phyloP scores from a whole-genome alignment of 1,140 invertebrate species.

The Stenopsyche tienmushanensis region DNA sequence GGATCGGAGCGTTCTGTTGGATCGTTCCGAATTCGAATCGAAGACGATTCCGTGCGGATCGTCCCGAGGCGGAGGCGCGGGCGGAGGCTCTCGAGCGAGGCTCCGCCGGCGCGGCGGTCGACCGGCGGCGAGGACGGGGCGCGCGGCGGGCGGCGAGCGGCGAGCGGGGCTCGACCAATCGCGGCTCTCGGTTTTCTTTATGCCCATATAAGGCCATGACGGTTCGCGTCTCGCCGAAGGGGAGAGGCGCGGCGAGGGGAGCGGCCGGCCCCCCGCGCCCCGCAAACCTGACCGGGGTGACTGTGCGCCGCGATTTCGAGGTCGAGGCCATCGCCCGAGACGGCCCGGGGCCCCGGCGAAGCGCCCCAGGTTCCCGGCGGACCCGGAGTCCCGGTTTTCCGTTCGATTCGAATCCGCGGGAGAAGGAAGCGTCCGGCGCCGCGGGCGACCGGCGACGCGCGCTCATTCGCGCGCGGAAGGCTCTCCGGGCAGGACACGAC shows the following conservation, averaged over 20 bases:
- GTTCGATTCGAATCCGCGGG: not conserved
- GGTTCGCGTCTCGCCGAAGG: not conserved
- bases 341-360: not conserved
- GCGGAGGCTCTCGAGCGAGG: not conserved
- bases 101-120: not conserved
- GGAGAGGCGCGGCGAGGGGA: not conserved
- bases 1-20: not conserved
- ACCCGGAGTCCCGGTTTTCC: not conserved
- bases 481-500: not conserved
- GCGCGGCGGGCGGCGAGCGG: not conserved
- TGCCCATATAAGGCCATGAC: slow-evolving; percentile 21
- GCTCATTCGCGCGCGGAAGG: slow-evolving; percentile 8
- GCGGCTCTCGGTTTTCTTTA: slow-evolving; percentile 11
- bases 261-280: not conserved
- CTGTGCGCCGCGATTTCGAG: not conserved
- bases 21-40: not conserved
- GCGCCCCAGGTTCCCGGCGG: not conserved
- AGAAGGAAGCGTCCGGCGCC: not conserved
- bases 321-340: not conserved
- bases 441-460: not conserved
- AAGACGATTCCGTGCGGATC: not conserved
- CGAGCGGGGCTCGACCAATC: slow-evolving; percentile 12
- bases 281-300: not conserved
- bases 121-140: not conserved
- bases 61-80: not conserved